phyloP scores from a whole-genome alignment of 2,888 invertebrate genomes.

The Mesopsocus fuscifrons region DNA sequence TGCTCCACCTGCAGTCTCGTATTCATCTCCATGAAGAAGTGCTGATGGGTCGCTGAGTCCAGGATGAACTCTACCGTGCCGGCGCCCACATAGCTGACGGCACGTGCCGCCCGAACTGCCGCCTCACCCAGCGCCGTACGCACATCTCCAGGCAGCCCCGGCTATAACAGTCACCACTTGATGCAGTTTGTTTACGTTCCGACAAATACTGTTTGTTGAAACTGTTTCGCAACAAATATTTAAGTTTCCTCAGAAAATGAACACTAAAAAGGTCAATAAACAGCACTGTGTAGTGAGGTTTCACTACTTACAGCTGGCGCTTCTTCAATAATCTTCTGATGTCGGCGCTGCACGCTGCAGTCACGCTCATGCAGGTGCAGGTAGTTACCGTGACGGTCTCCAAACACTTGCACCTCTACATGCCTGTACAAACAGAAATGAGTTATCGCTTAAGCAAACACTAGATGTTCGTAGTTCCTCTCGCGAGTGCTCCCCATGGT shows the following conservation, averaged over 20 bases:
- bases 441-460: too few species aligned
- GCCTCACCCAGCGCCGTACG: slow-evolving; percentile 65
- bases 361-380: slow-evolving; percentile 96
- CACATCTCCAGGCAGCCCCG: slow-evolving; percentile 59
- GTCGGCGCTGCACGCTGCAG: slow-evolving; percentile 97
- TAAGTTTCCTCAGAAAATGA: too few species aligned
- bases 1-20: slow-evolving; percentile 91
- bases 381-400: slow-evolving; percentile 76
- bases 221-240: slow-evolving; percentile 1
- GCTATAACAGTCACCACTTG: slow-evolving; percentile 43
- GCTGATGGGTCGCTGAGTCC: slow-evolving; percentile 64
- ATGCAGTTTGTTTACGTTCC: background rate
- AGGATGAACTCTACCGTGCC: slow-evolving; percentile 97
- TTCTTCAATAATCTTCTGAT: slow-evolving; percentile 98
- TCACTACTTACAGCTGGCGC: slow-evolving; percentile 66
- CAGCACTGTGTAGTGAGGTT: slow-evolving; percentile 4
- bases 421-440: too few species aligned
- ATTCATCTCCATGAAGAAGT: slow-evolving; percentile 99
- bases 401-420: slow-evolving; percentile 97
- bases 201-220: background rate
- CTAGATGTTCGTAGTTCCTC: too few species aligned
- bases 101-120: slow-evolving; percentile 83
- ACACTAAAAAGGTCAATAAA: background rate
- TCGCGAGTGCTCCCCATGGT: too few species aligned
- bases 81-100: slow-evolving; percentile 92